Conservation (phyloP, 2,797 vertebrate species). For the Ispidina picta region DNA sequence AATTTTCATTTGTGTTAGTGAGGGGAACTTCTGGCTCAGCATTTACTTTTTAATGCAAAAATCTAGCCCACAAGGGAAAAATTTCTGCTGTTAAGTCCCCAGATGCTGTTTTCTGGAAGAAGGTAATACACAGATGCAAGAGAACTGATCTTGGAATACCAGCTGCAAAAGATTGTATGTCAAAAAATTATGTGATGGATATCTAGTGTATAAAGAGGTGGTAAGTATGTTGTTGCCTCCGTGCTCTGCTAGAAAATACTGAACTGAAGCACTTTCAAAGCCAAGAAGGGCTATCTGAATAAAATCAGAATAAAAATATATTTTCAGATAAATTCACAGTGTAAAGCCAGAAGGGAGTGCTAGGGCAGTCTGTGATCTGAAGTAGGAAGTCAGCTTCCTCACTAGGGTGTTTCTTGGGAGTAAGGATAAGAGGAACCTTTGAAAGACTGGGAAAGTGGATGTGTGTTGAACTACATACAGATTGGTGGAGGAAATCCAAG, state of each 20-base stretch:
- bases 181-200: background rate
- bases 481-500: background rate
- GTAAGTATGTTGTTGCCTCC: background rate
- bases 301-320: background rate
- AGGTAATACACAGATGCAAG: background rate
- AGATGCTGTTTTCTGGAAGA: background rate
- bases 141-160: background rate
- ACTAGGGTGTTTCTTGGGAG: background rate
- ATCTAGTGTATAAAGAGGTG: background rate
- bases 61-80: background rate
- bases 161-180: background rate
- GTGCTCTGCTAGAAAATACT: background rate
- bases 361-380: background rate
- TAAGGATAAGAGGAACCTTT: background rate
- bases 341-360: background rate
- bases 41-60: constrained; percentile 16
- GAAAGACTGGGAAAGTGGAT: background rate
- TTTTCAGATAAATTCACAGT: background rate
- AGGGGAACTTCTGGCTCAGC: background rate
- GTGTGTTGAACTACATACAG: background rate
- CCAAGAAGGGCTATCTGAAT: background rate
- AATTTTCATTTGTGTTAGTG: background rate
- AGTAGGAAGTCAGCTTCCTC: background rate
- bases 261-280: background rate
- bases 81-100: background rate